phyloP scores from a whole-genome alignment of 92 coral and sea anemone species.

The Epizoanthus illoricatus region DNA sequence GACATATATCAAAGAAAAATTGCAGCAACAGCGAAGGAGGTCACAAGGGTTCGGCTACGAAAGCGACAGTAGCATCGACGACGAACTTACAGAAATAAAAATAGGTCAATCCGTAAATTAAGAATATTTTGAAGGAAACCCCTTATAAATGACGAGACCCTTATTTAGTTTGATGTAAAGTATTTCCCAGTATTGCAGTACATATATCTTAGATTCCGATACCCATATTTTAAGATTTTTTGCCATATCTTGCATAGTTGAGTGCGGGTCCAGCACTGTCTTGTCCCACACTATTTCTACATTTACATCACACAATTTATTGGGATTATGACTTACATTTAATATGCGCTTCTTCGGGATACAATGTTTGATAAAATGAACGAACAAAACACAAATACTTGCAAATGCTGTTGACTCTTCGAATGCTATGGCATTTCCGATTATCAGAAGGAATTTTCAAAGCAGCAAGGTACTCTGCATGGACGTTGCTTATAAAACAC shows the following conservation, averaged over 20 bases:
- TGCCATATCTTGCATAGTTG: too few species aligned
- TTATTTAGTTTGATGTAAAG: too few species aligned
- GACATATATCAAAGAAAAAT: background rate
- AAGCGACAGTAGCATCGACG: background rate
- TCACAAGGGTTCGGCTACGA: background rate
- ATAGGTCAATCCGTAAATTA: background rate
- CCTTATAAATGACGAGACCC: too few species aligned
- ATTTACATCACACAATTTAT: too few species aligned
- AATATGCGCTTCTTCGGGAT: conserved; percentile 24
- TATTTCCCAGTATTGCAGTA: too few species aligned
- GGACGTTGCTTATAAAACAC: background rate
- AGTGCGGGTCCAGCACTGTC: too few species aligned
- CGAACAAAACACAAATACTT: conserved; percentile 8
- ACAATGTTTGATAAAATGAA: conserved; percentile 32
- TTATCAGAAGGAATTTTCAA: background rate
- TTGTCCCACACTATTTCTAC: too few species aligned
- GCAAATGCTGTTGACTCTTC: conserved; percentile 8
- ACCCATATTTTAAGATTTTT: too few species aligned
- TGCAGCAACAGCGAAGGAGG: conserved; percentile 8
- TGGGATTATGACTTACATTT: background rate
- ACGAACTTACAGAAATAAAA: background rate
- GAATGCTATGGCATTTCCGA: background rate
- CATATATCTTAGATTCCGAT: too few species aligned
- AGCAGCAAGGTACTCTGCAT: background rate
- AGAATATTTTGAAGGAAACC: too few species aligned